Base-by-base conservation (phyloP, 2,113 vertebrate species). In the Mormyrus lacerda region DNA sequence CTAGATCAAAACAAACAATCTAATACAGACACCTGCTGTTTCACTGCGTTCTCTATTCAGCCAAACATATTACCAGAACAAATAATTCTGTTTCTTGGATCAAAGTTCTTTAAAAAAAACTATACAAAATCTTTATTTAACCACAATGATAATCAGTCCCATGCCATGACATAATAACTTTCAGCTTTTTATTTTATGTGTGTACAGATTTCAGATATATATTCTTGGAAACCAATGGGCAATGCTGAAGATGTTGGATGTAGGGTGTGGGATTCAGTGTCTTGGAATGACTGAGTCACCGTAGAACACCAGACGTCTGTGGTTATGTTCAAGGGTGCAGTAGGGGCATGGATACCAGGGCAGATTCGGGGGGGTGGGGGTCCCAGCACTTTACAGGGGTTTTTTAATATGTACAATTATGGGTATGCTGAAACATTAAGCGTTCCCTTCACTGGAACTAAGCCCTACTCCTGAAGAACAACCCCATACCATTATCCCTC, bases 1-100 rank as follows among this genome's bases (percentile, higher is more conserved):
- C 84, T 88, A n/a, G 35, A 44, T 45, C 10, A 86, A 89, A 85
- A 91, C 89, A 90, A 58, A 90, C 65, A 87, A 19, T 53, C 10
- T 19, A 47, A 73, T 83, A 48, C 58, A 89, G 21, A 73, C 88
- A 47, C 82, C 61, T 42, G 88, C 83, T 31, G 15, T 65, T 89
- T 24, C 82, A 84, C 51, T 17, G 35, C 2, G 4, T 35, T 73
- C 1, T 79, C 39, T 79, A 19, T 79, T 42, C 35, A 79, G 35
- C 27, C 73, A 79, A 79, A 79, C 73, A 42, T 79, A 79, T 79
- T 76, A 76, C n/a, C 31, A 7, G 35, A 76, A 76, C 31, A 39
- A 76, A 19, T 39, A 42, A 79, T 79, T 35, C 69, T 39, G 35
- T 24, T 76, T 76, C 69, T 76, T 76, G 69, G 31, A 76, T 76